A percentile compares a stretch with the other conserved stretches of the same genome.
Evolutionary conservation across 2,113 vertebrate genomes (phyloP).

Genomic region (Herpetotheres cachinnans): DNA sequence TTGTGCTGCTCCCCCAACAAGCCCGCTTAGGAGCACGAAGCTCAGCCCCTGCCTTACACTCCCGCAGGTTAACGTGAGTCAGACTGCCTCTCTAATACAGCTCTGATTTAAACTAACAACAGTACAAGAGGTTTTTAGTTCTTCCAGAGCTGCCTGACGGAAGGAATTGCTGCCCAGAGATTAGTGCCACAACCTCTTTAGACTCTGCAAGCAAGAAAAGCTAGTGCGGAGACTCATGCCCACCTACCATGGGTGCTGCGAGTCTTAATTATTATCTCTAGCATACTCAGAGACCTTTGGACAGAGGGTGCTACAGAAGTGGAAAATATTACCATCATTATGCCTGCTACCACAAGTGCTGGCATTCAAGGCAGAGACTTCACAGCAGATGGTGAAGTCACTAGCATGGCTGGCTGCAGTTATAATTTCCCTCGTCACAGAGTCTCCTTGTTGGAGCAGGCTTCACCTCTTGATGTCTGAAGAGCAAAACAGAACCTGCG

Average conservation of each 20-base stretch:
- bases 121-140: neutral
- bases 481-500: neutral
- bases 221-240: neutral
- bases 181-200: neutral
- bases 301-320: slow-evolving; percentile 30
- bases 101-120: neutral
- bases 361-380: neutral
- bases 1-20: neutral
- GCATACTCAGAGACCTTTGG: neutral
- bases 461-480: slow-evolving; percentile 11
- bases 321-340: slow-evolving; percentile 42
- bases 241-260: neutral
- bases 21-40: neutral
- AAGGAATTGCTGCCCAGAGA: neutral
- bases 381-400: slow-evolving; percentile 16
- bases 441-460: slow-evolving; percentile 21
- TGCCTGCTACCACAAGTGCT: neutral
- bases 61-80: neutral
- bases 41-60: neutral
- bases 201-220: slow-evolving; percentile 1
- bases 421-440: neutral
- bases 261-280: slow-evolving; percentile 11
- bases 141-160: neutral
- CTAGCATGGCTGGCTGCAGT: neutral
- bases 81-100: neutral